Evolutionary conservation across 2,797 vertebrate genomes (phyloP).

Genomic region (Moxostoma hubbsi): DNA sequence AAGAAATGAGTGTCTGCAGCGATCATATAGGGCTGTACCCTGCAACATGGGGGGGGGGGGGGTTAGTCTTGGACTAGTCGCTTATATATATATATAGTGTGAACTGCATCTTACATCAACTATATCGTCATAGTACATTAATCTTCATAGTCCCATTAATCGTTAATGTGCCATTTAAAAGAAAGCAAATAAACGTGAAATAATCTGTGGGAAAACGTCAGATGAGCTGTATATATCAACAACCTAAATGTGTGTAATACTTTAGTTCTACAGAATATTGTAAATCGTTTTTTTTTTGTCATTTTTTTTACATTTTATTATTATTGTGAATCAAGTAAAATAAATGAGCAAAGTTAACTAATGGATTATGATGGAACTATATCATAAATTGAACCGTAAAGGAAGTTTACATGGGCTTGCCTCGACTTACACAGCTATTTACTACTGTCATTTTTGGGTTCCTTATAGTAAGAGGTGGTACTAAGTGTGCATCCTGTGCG

Average conservation of each 20-base stretch:
- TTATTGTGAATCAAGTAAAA: slow-evolving; percentile 52
- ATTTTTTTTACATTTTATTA: too few relatives aligned
- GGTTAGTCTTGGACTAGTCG: slow-evolving; percentile 49
- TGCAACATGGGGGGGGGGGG: slow-evolving; percentile 34
- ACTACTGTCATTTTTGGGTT: slow-evolving; percentile 56
- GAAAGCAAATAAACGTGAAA: not conserved
- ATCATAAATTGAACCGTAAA: slow-evolving; percentile 66
- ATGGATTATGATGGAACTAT: slow-evolving; percentile 55
- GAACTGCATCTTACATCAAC: slow-evolving; percentile 52
- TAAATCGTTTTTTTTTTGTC: slow-evolving; percentile 36
- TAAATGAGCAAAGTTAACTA: slow-evolving; percentile 56
- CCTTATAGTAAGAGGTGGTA: slow-evolving; percentile 59
- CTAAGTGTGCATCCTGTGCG: slow-evolving; percentile 60
- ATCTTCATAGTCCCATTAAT: slow-evolving; percentile 37
- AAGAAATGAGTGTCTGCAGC: slow-evolving; percentile 49
- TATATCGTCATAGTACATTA: slow-evolving; percentile 55
- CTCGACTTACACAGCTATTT: slow-evolving; percentile 49
- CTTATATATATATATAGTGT: slow-evolving; percentile 54
- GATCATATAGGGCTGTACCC: slow-evolving; percentile 56
- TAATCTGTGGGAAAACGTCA: slow-evolving; percentile 54
- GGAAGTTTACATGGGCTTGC: slow-evolving; percentile 68
- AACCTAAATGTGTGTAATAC: slow-evolving; percentile 58
- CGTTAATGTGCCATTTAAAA: slow-evolving; percentile 40
- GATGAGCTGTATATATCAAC: slow-evolving; percentile 46
- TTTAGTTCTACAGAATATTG: slow-evolving; percentile 56